Percentiles rank a stretch among this genome's conserved stretches.
Conservation (phyloP, 2,797 vertebrate species). For the Alectoris magna region DNA sequence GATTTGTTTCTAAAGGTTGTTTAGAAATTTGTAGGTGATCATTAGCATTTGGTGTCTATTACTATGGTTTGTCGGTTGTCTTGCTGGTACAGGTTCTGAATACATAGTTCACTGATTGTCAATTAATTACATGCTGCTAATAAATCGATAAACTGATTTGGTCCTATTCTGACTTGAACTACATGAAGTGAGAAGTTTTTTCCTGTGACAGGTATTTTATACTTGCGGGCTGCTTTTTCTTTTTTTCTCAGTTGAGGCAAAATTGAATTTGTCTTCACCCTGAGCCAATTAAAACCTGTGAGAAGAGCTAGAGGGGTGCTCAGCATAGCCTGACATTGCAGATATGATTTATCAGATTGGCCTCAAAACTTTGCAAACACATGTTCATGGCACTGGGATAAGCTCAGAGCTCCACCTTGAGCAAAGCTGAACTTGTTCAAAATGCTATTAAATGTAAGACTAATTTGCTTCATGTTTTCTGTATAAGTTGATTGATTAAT, state of each 20-base stretch:
- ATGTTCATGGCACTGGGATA: not conserved
- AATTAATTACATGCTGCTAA: slow-evolving; percentile 64
- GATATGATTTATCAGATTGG: not conserved
- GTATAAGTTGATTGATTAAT: not conserved
- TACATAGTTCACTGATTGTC: slow-evolving; percentile 35
- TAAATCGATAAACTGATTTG: slow-evolving; percentile 52
- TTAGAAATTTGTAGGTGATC: not conserved
- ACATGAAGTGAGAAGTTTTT: slow-evolving; percentile 20
- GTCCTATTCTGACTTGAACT: slow-evolving; percentile 25
- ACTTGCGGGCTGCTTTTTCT: not conserved
- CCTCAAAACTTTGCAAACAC: not conserved
- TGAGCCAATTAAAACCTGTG: slow-evolving; percentile 16
- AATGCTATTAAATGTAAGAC: not conserved
- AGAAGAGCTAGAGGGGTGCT: not conserved
- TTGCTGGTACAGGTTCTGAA: slow-evolving; percentile 35
- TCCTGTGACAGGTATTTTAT: not conserved
- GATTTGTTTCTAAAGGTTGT: not conserved
- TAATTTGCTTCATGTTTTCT: not conserved
- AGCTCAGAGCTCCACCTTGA: not conserved
- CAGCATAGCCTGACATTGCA: not conserved
- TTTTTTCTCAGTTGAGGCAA: not conserved
- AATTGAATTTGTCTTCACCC: slow-evolving; percentile 14
- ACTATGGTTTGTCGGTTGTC: not conserved
- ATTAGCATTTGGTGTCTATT: slow-evolving; percentile 3
- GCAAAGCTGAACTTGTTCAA: not conserved